Evolutionary conservation across 2,113 vertebrate genomes (phyloP), one percentile per base, ranked within the genome.

Genomic region (Ptilorrhoa leucosticta): DNA sequence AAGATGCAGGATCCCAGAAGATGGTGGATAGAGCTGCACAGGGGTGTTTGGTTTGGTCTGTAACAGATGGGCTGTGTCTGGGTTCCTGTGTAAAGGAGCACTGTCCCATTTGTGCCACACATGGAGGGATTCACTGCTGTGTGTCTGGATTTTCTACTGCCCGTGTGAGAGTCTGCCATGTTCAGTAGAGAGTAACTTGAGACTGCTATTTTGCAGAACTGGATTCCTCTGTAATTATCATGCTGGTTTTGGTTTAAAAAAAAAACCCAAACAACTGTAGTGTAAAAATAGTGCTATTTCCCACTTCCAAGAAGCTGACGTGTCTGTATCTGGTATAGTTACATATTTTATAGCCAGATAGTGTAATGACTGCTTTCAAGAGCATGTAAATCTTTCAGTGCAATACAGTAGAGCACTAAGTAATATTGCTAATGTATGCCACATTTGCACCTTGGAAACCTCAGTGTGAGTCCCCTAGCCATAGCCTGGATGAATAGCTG

Each of bases 121-220:
- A 6, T 5, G 51, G 63, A 17, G 9, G 63, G n/a, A 44, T 47
- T 66, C 47, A 39, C 10, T 57, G 13, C 56, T 45, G 5, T 35
- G 4, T n/a, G 20, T 30, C 28, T 66, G 45, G 37, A 63, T 89
- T 83, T 92, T 81, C n/a, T 81, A 2, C 26, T 81, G 50, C 45
- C 63, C 0, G 0, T 21, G 45, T 16, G 18, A 69, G 3, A 81
- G 20, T 57, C 65, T 10, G 5, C 40, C 21, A 15, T 10, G 23
- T 50, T 86, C 42, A 44, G 21, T 13, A 78, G 50, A 57, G 35
- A 66, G 87, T 85, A 93, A 95, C 48, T 31, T 37, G 78, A 93
- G 21, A 82, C 31, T 40, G 33, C 69, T 85, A 10, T 76, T 94
- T 79, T 79, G 87, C 18, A 22, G 92, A 70, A 75, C 64, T 70